phyloP scores from a whole-genome alignment of 1,140 invertebrate genomes.

The Penaeus indicus region DNA sequence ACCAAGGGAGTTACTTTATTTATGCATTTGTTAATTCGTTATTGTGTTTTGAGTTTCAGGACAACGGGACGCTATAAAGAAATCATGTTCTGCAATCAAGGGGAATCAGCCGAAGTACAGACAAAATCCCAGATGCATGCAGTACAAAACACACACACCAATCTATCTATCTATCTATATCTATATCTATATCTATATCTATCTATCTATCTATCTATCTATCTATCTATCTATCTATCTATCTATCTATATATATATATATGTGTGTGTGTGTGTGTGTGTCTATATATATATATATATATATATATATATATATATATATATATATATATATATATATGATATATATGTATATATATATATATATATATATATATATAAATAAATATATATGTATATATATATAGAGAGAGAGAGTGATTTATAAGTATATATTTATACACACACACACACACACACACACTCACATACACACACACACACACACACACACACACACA shows the following conservation, averaged over 20 bases:
- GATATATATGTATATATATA: neutral
- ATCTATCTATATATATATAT: slow-evolving; percentile 7
- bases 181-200: neutral
- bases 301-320: neutral
- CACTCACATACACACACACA: neutral
- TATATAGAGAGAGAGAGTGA: neutral
- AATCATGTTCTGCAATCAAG: too few relatives aligned
- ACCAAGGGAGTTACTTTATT: too few relatives aligned
- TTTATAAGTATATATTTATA: neutral
- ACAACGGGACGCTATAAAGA: too few relatives aligned
- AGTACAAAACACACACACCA: neutral
- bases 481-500: neutral
- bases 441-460: neutral
- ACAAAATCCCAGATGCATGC: too few relatives aligned
- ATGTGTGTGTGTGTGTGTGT: neutral
- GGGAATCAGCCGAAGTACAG: neutral
- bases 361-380: slow-evolving; percentile 22
- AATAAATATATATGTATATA: neutral
- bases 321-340: neutral
- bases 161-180: slow-evolving; percentile 4
- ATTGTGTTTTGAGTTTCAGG: too few relatives aligned
- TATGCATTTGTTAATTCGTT: too few relatives aligned
- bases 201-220: neutral
- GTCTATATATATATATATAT: neutral
- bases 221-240: slow-evolving; percentile 1